Evolutionary conservation across 37 sponge, comb jelly and placozoan genomes (phyloP).

Genomic region (Haliclona indistincta): DNA sequence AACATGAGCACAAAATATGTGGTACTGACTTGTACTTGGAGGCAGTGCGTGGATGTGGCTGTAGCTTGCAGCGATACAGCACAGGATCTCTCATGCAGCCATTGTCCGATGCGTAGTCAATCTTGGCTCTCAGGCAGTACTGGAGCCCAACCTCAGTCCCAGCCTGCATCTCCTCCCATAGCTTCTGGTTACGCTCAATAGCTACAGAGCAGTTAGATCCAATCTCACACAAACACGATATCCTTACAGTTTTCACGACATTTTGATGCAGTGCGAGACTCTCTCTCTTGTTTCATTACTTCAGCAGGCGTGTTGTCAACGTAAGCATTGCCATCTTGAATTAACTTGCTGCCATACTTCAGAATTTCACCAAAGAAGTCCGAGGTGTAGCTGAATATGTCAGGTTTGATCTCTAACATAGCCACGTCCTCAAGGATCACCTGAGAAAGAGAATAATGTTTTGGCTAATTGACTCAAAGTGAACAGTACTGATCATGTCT

Average conservation of each 20-base stretch:
- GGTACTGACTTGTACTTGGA: conserved; percentile 89
- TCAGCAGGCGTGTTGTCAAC: conserved; percentile 90
- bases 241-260: conserved; percentile 77
- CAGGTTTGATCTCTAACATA: conserved; percentile 82
- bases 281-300: conserved; percentile 86
- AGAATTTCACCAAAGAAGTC: conserved; percentile 85
- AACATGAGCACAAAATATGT: neutral
- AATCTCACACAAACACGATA: conserved; percentile 1
- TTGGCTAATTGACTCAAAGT: neutral
- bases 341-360: conserved; percentile 63
- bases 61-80: conserved; percentile 85
- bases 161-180: conserved; percentile 92
- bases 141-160: conserved; percentile 75
- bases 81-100: conserved; percentile 96
- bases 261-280: conserved; percentile 66
- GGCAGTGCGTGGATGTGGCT: conserved; percentile 85
- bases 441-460: conserved; percentile 22
- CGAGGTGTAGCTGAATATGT: conserved; percentile 89
- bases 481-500: neutral
- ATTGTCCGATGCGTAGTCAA: conserved; percentile 86
- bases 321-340: conserved; percentile 75
- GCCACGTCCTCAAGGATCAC: conserved; percentile 93
- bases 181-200: conserved; percentile 66
- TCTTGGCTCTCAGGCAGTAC: conserved; percentile 93
- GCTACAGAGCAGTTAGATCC: conserved; percentile 39